Conservation (phyloP, 2,888 invertebrate genomes). For the Scrobipalpa costella region DNA sequence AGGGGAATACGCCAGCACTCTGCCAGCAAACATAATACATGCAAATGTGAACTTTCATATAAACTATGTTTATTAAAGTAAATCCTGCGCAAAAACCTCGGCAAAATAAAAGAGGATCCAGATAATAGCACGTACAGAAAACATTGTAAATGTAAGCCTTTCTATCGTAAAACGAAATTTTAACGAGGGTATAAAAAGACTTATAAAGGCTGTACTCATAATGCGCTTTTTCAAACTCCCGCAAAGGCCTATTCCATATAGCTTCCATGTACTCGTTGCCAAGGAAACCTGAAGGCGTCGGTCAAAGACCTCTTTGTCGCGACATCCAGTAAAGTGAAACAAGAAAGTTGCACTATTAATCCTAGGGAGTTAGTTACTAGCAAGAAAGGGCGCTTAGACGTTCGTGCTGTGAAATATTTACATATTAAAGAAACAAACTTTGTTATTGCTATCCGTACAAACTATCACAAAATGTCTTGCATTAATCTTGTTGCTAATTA, state of each 20-base stretch:
- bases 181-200: slow-evolving; percentile 52
- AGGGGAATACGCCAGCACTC: not conserved
- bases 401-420: not conserved
- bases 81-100: slow-evolving; percentile 22
- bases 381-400: slow-evolving; percentile 6
- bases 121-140: slow-evolving; percentile 27
- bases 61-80: slow-evolving; percentile 25
- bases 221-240: slow-evolving; percentile 57
- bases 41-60: slow-evolving; percentile 28
- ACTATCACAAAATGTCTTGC: too few species aligned
- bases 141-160: slow-evolving; percentile 2
- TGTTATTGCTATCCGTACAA: too few species aligned
- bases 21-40: slow-evolving; percentile 43
- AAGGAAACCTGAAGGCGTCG: slow-evolving; percentile 67
- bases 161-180: slow-evolving; percentile 40
- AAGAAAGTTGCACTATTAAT: slow-evolving; percentile 66
- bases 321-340: slow-evolving; percentile 64
- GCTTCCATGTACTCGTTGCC: slow-evolving; percentile 63
- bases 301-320: slow-evolving; percentile 72
- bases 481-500: too few species aligned
- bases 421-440: not conserved
- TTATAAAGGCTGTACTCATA: slow-evolving; percentile 51
- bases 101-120: slow-evolving; percentile 2
- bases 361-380: slow-evolving; percentile 50
- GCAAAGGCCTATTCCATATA: slow-evolving; percentile 52